phyloP scores from a whole-genome alignment of 2,888 invertebrate genomes.

The Loripinus fragilis region DNA sequence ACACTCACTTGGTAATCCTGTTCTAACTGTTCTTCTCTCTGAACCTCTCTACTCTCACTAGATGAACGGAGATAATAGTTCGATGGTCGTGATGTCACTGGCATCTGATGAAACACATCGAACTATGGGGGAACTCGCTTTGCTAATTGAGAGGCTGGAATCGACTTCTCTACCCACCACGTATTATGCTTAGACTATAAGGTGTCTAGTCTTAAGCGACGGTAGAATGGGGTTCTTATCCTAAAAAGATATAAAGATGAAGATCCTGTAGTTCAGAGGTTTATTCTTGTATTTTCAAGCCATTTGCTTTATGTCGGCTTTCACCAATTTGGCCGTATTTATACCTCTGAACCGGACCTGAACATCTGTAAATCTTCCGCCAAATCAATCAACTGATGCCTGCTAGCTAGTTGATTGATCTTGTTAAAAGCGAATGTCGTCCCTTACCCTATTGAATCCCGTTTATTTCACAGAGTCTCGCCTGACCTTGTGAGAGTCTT shows the following conservation, averaged over 20 bases:
- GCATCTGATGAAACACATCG: conserved; percentile 4
- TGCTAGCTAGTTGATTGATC: too few relatives aligned
- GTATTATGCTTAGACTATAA: neutral
- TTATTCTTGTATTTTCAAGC: neutral
- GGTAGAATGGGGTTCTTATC: neutral
- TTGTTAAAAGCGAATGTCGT: too few relatives aligned
- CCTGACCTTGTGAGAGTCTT: too few relatives aligned
- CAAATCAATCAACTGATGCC: too few relatives aligned
- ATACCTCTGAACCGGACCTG: too few relatives aligned
- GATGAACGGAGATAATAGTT: neutral
- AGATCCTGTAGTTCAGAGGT: neutral
- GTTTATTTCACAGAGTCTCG: too few relatives aligned
- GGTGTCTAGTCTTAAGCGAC: too few relatives aligned
- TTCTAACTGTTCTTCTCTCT: neutral
- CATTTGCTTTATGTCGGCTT: too few relatives aligned
- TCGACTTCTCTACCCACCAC: neutral
- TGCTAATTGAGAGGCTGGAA: neutral
- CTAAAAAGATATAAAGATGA: neutral
- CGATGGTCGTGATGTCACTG: neutral
- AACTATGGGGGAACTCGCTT: neutral
- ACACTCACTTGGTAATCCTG: neutral
- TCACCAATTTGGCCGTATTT: too few relatives aligned
- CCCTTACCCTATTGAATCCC: too few relatives aligned
- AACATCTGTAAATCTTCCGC: too few relatives aligned
- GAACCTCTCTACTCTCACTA: neutral